Base-by-base conservation (phyloP, 2,888 invertebrate genomes). In the Xylota sylvarum region DNA sequence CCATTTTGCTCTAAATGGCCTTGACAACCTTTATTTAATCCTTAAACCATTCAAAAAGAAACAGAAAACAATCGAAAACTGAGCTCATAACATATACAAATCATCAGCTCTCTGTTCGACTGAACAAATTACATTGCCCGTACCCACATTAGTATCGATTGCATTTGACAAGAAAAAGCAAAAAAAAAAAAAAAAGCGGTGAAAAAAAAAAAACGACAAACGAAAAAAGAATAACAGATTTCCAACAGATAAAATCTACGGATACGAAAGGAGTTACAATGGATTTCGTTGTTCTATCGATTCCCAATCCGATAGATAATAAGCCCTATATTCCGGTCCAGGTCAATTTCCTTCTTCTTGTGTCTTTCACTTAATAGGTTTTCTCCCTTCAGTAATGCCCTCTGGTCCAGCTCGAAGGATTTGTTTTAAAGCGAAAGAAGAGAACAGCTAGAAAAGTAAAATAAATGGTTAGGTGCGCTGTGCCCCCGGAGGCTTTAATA, bases 231-330 rank as follows among this genome's bases (percentile, higher is more conserved):
- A 73, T 35, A 84, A 60, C 76, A 76, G 74, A 76, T 80, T 80
- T 85, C 74, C 76, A 76, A 52, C 52, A 80, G 74, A 85, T 85
- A 85, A 64, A 81, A 81, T 76, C 65, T 37, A 76, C 46, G 37
- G 76, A 70, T 80, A 64, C 69, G 64, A 60, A 55, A 67, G 76
- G 70, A 81, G 74, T 76, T 81, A 76, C 76, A 85, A 72, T 56
- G 76, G 76, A 81, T 77, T 81, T 77, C 17, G 32, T 65, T 72
- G 72, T 85, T 85, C 81, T 65, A 81, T 85, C 85, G 76, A 85
- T 85, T 85, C 60, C 65, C 76, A 85, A 80, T 85, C 76, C 81
- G 72, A 81, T 65, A 76, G 76, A 77, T 85, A 85, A 81, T 77
- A 81, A 85, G 85, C 85, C 77, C 76, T 85, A 67, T 81, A 74